These are phyloP conservation scores for Psettodes erumei DNA, from an alignment of 2,113 vertebrate species.

Conservation along the genomic window DNA sequence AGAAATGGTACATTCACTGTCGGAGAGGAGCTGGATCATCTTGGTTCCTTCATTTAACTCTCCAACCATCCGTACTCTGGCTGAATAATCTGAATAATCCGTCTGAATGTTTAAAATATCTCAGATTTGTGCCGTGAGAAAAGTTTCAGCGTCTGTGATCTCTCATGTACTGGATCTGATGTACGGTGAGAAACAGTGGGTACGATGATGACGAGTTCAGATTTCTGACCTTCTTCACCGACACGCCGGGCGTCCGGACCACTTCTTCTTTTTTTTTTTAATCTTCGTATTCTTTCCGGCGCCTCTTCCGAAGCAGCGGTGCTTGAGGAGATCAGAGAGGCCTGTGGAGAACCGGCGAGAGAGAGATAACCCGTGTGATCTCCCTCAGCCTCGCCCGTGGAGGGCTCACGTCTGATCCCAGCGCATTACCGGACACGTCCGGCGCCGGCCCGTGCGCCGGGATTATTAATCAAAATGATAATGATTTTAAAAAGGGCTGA, in stretches of 20 bases:
- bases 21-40: too few species aligned
- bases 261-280: too few species aligned
- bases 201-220: slow-evolving; percentile 17
- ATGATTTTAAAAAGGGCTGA: slow-evolving; percentile 28
- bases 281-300: slow-evolving; percentile 14
- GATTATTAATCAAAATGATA: slow-evolving; percentile 29
- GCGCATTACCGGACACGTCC: slow-evolving; percentile 20
- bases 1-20: too few species aligned
- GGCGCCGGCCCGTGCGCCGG: background rate
- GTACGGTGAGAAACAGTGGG: background rate
- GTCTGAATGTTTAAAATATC: background rate
- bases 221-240: slow-evolving; percentile 6
- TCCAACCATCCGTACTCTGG: too few species aligned
- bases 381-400: slow-evolving; percentile 10
- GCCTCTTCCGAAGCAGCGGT: background rate
- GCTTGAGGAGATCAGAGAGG: slow-evolving; percentile 36
- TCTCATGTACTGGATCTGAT: too few species aligned
- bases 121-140: background rate
- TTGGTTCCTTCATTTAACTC: too few species aligned
- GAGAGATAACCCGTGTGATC: slow-evolving; percentile 29
- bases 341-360: background rate
- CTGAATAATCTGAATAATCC: too few species aligned
- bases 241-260: slow-evolving; percentile 10
- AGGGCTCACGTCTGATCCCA: slow-evolving; percentile 36
- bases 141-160: background rate